These are phyloP conservation scores for Petrocephalus zakoni DNA, from an alignment of 2,113 vertebrate genomes.

Conservation along the genomic window DNA sequence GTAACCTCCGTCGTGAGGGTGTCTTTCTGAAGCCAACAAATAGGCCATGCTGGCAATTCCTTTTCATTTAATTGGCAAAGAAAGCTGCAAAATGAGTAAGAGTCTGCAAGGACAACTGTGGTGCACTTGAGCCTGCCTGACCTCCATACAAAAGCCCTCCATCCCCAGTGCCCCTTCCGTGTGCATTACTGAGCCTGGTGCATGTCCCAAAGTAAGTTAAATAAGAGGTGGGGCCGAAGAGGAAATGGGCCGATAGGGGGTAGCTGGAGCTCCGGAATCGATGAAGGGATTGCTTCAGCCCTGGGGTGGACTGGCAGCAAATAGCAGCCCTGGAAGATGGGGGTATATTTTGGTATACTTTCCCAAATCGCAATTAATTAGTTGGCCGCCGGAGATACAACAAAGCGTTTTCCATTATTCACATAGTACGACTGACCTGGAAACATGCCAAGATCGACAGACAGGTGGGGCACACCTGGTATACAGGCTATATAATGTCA, in stretches of 20 bases:
- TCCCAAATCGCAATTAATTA: neutral
- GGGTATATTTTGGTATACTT: neutral
- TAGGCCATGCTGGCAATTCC: conserved; percentile 1
- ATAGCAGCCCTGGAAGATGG: neutral
- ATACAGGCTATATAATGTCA: neutral
- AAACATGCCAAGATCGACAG: neutral
- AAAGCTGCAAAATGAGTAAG: neutral
- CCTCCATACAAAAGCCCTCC: neutral
- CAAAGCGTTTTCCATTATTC: neutral
- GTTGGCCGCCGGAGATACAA: neutral
- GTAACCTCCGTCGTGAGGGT: neutral
- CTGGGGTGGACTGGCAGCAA: neutral
- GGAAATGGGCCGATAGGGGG: neutral
- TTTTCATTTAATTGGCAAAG: conserved; percentile 15
- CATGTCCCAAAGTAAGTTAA: neutral
- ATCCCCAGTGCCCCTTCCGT: neutral
- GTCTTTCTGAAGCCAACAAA: neutral
- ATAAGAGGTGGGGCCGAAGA: neutral
- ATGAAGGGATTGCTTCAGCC: neutral
- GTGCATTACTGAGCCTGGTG: neutral
- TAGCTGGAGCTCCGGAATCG: neutral
- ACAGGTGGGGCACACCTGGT: neutral
- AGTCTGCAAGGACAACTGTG: neutral
- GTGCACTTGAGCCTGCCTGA: neutral
- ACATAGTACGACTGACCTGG: neutral